Base-by-base conservation (phyloP, 1,140 invertebrate genomes). In the Neelides sp. region DNA sequence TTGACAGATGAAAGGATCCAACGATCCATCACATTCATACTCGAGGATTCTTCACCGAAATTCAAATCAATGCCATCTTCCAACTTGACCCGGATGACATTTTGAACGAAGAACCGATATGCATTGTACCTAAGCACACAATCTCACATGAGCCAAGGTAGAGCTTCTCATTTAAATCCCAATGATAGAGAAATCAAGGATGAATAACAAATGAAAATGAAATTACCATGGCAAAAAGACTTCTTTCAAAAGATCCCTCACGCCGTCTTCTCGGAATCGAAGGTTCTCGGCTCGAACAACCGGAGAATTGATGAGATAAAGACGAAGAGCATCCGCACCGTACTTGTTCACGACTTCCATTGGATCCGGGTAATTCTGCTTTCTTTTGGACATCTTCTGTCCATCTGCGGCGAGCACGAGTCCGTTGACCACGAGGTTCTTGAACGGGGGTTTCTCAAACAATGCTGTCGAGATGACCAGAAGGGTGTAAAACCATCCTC, bases 371-470 rank as follows among this genome's bases (percentile, higher is more conserved):
- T 96, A 98, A 68, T 98, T 99, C 67, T 97, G 95, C 70, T 97
- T 97, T 13, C 94, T 77, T 66, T 98, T 99, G 0, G 92, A 97
- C 95, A 99, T 98, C 69, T 99, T 99, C 66, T 96, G 89, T 3
- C 95, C 94, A 74, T 98, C 95, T 37, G 83, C 72, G 35, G 95
- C 95, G 23, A 99, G 69, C 0, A 99, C 83, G 37, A 99, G 71
- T 19, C 95, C 95, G 71, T 96, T 97, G 3, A 79, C 86, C 61
- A 99, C 91, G 2, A 98, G 73, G 71, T 98, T 98, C 65, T 97
- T 97, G 68, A 96, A 99, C 0, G 95, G 93, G 0, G 95, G 78
- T 67, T 93, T 93, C 26, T 87, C 84, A 67, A 96, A 98, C n/a
- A 99, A 70, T 20, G 88, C 84, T 10, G 93, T 98, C 0, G 91